Evolutionary conservation across 2,888 invertebrate species (phyloP), one percentile per base, ranked within the genome.

Genomic region (Chloromyia formosa): DNA sequence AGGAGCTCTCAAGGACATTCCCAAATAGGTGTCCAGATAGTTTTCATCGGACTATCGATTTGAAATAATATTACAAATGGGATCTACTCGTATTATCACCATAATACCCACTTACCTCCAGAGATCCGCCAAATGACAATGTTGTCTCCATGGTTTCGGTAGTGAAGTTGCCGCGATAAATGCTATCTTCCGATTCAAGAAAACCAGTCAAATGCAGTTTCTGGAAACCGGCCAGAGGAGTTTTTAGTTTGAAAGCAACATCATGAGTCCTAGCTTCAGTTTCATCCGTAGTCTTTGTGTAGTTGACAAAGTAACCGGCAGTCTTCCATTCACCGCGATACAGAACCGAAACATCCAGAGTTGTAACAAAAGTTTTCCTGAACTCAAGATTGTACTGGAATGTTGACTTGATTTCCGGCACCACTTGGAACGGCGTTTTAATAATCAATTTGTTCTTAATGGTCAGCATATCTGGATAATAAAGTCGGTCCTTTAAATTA

Each of bases 1-100:
- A 0, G 89, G 87, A 0, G 92, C 91, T 0, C 89, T 88, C 1
- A 93, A 84, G 78, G 90, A 87, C n/a, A 91, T 81, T 16, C 88
- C 88, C 54, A 91, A 85, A 0, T 88, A 87, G 0, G 89, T 87
- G 78, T 92, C 90, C 12, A 92, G 83, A 80, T 90, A 90, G 2
- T 88, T 89, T 14, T 91, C 90, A 73, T 92, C 91, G 20, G 89
- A 81, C 73, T 74, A 45, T 16, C 62, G 14, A 27, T 22, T 1
- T 9, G 35, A 56, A 61, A 58, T 14, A n/a, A 3, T 12, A 49
- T n/a, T 49, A 49, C 3, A 7, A 16, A n/a, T n/a, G n/a, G n/a
- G n/a, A n/a, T n/a, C 23, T 2, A 58, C 10, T 58, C n/a, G 2
- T 71, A 14, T 40, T 49, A 69, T 49, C 22, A 14, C 27, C 18